Evolutionary conservation across 2,888 invertebrate species (phyloP).

Genomic region (Drosophila fulvimacula): DNA sequence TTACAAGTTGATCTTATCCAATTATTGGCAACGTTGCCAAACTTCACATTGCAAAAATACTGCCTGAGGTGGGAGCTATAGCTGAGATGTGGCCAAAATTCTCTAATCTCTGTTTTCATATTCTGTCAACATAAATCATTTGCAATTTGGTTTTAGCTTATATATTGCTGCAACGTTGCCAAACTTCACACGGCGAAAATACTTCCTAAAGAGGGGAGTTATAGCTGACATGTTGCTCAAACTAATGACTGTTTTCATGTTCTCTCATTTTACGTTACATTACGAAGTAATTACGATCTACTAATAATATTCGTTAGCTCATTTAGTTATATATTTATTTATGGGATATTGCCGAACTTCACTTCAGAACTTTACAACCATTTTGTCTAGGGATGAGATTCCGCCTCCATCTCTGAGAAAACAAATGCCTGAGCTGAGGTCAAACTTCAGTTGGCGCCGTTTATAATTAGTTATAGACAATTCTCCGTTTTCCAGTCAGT

Average conservation of each 20-base stretch:
- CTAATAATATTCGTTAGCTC: neutral
- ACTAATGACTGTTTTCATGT: neutral
- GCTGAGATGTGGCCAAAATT: neutral
- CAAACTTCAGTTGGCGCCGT: neutral
- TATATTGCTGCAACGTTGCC: constrained; percentile 14
- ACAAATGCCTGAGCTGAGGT: neutral
- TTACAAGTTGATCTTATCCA: neutral
- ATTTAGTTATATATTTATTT: neutral
- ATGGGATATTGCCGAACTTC: neutral
- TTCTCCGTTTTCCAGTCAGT: neutral
- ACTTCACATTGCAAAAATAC: neutral
- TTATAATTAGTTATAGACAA: neutral
- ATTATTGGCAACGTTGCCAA: constrained; percentile 16
- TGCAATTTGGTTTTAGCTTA: too few species aligned
- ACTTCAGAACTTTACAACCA: neutral
- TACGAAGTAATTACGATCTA: neutral
- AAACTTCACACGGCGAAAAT: constrained; percentile 2
- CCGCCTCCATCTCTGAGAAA: too few species aligned
- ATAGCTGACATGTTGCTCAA: neutral
- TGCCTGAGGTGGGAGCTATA: neutral
- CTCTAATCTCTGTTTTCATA: neutral
- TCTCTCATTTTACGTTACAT: too few species aligned
- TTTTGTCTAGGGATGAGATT: neutral
- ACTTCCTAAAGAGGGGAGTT: neutral
- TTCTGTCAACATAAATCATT: neutral